phyloP scores from a whole-genome alignment of 2,797 vertebrate species.

The Melanotaenia nigrans region DNA sequence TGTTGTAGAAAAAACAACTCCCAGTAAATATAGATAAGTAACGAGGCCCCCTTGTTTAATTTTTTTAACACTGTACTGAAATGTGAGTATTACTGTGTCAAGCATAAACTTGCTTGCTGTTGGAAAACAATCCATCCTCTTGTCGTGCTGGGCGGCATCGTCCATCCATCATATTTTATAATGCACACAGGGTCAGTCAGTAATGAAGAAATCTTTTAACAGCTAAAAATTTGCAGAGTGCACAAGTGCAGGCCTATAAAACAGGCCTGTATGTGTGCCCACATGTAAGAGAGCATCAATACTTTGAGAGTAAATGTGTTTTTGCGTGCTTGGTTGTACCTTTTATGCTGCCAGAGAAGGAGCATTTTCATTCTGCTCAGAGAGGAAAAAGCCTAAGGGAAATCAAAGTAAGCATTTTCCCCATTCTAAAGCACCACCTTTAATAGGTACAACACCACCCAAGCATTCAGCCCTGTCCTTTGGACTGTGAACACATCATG shows the following conservation, averaged over 20 bases:
- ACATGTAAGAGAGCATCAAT: conserved; percentile 3
- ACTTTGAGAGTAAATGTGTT: conserved; percentile 26
- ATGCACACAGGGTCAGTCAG: conserved; percentile 63
- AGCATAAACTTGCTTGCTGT: conserved; percentile 42
- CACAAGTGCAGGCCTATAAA: conserved; percentile 37
- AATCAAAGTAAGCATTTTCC: conserved; percentile 79
- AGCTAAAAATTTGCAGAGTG: conserved; percentile 47
- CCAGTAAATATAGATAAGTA: conserved; percentile 33
- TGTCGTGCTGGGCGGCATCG: conserved; percentile 56
- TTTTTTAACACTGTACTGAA: conserved; percentile 39
- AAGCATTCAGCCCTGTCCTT: conserved; percentile 69
- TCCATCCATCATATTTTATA: conserved; percentile 65
- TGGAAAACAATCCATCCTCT: conserved; percentile 65
- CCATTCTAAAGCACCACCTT: conserved; percentile 74
- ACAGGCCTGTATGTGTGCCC: conserved; percentile 13
- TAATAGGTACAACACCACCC: conserved; percentile 76
- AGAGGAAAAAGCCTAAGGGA: conserved; percentile 78
- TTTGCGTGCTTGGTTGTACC: conserved; percentile 43
- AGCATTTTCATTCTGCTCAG: conserved; percentile 74
- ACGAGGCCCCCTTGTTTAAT: conserved; percentile 26
- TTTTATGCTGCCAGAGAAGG: conserved; percentile 61
- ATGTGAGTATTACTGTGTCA: conserved; percentile 47
- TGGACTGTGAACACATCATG: conserved; percentile 72
- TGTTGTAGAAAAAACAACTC: conserved; percentile 19
- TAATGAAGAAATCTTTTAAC: conserved; percentile 67